Evolutionary conservation across 2,797 vertebrate genomes (phyloP).

Genomic region (Cynopterus sphinx): DNA sequence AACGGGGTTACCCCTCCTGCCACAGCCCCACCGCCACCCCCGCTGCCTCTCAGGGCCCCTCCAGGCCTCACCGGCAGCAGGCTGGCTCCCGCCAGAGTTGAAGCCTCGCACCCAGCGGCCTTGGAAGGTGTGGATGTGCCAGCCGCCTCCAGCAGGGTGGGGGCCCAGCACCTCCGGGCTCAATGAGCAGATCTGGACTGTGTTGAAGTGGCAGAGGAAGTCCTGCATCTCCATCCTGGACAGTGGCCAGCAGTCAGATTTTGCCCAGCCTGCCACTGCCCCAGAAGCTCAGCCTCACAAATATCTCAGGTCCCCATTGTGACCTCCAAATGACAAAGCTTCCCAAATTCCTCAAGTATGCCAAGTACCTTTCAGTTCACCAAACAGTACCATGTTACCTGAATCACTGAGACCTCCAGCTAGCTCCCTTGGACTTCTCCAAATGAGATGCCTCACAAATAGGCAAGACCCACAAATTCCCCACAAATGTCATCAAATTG

Average conservation of each 20-base stretch:
- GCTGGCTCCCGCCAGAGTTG: slow-evolving; percentile 78
- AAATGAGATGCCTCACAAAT: neutral
- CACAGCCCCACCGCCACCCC: rapidly evolving
- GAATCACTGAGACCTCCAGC: neutral
- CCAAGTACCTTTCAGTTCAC: neutral
- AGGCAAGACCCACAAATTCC: neutral
- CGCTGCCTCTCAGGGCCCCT: rapidly evolving
- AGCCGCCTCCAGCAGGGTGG: neutral
- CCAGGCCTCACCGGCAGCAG: slow-evolving; percentile 55
- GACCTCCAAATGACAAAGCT: neutral
- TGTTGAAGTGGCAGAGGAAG: slow-evolving; percentile 75
- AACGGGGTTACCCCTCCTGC: neutral
- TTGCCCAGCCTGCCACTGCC: neutral
- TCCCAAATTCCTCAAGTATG: neutral
- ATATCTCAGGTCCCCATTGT: too few relatives aligned
- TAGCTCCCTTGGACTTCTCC: too few relatives aligned
- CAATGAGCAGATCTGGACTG: slow-evolving; percentile 79
- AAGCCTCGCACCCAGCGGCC: slow-evolving; percentile 80
- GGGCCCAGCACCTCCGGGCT: slow-evolving; percentile 65
- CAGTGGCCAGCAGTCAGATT: neutral
- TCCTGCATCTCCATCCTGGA: slow-evolving; percentile 82
- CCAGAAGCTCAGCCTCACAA: neutral
- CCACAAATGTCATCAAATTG: neutral
- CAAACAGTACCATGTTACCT: neutral
- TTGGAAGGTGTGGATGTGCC: slow-evolving; percentile 77